phyloP scores from a whole-genome alignment of 2,888 invertebrate species.

The Euproctis similis region DNA sequence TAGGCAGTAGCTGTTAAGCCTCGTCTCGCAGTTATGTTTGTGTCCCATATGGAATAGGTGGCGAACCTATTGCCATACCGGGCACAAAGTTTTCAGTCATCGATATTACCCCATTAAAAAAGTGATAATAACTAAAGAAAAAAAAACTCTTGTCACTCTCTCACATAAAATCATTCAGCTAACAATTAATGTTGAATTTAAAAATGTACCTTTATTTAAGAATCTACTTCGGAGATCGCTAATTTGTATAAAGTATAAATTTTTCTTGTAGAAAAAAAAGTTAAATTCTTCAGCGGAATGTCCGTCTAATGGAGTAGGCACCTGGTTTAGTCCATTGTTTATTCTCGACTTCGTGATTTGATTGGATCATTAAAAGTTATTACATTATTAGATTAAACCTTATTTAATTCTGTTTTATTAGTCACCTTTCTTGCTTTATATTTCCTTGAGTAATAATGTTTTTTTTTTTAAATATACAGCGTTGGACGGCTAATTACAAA shows the following conservation, averaged over 20 bases:
- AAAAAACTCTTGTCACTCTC: constrained; percentile 10
- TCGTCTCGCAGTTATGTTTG: too few species aligned
- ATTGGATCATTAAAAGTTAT: constrained; percentile 49
- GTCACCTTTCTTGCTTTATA: constrained; percentile 25
- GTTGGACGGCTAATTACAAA: too few species aligned
- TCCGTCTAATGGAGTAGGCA: constrained; percentile 66
- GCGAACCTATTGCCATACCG: too few species aligned
- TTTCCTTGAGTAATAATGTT: constrained; percentile 1
- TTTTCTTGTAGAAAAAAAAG: too few species aligned
- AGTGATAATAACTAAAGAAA: neutral
- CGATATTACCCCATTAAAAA: constrained; percentile 4
- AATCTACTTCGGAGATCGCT: constrained; percentile 47
- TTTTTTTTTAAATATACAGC: neutral
- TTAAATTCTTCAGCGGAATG: constrained; percentile 50
- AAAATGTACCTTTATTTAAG: constrained; percentile 58
- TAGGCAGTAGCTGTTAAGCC: too few species aligned
- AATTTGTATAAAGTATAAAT: constrained; percentile 69
- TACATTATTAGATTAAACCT: constrained; percentile 39
- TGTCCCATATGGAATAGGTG: too few species aligned
- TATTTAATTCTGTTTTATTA: constrained; percentile 40
- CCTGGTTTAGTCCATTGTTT: constrained; percentile 49
- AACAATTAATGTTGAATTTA: constrained; percentile 70
- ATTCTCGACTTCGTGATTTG: constrained; percentile 53
- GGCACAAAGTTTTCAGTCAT: too few species aligned
- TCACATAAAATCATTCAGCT: constrained; percentile 25